Evolutionary conservation across 1,140 invertebrate species (phyloP), one percentile per base, ranked within the genome.

Genomic region (Tyrophagus putrescentiae): DNA sequence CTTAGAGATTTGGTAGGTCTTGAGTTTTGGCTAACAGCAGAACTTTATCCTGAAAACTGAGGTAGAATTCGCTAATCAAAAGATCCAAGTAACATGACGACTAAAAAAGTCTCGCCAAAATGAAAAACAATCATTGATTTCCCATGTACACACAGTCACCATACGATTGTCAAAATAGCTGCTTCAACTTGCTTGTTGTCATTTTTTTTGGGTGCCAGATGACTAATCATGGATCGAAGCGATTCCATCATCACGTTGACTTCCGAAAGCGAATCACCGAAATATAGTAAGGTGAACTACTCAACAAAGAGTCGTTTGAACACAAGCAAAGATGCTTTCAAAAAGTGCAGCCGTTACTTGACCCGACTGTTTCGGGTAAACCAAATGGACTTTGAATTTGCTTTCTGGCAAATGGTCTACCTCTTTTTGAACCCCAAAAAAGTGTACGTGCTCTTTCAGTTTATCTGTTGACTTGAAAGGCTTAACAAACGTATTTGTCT

Each of bases 331-430:
- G 41, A 45, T 53, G 62, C 62, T 25, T n/a, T 63, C 23, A 60
- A 59, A 21, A 63, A 63, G 34, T 60, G 48, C 32, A 54, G n/a
- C 34, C 21, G 23, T 27, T 63, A 44, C 58, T 7, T 63, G 13
- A 7, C 18, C 18, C 42, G 62, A 44, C 41, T 63, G 23, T 56
- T 61, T 45, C 48, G 53, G 11, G 4, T 61, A 1, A 56, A 56
- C 57, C 94, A 98, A 75, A 98, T 99, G 95, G 95, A 99, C 73
- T 98, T 98, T 77, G 91, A 99, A 72, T 98, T 94, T 79, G 95
- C 94, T 2, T 76, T 87, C 11, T 98, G 94, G 94, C 95, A 99
- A 80, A 97, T 98, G 88, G 74, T 95, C 0, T 96, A 95, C 73
- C 76, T 99, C 53, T 92, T 98, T 73, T 79, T 86, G 58, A 78